A percentile compares a stretch with the other conserved stretches of the same genome.
Conservation (phyloP, 1,140 invertebrate genomes). For the Halesus radiatus region DNA sequence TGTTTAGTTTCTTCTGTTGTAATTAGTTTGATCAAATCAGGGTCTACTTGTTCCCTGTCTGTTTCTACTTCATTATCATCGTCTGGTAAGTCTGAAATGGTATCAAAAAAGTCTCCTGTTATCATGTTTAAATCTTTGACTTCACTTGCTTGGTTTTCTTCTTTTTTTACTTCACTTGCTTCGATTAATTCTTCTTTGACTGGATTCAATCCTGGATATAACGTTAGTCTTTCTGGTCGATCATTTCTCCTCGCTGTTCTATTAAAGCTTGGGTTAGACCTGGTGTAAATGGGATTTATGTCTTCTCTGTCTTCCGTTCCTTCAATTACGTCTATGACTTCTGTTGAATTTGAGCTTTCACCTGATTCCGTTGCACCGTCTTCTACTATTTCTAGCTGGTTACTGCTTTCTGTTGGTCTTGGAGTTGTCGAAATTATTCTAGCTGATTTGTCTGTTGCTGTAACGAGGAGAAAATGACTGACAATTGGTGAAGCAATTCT, state of each 20-base stretch:
- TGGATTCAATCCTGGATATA: slow-evolving; percentile 52
- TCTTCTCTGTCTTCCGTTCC: slow-evolving; percentile 63
- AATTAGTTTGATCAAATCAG: slow-evolving; percentile 8
- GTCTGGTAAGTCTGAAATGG: slow-evolving; percentile 8
- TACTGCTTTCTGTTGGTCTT: slow-evolving; percentile 57
- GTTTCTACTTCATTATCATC: slow-evolving; percentile 39
- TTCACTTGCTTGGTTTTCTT: slow-evolving; percentile 60
- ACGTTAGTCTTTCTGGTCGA: slow-evolving; percentile 44
- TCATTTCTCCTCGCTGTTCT: slow-evolving; percentile 13
- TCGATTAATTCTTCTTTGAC: slow-evolving; percentile 60
- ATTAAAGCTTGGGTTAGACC: slow-evolving; percentile 50
- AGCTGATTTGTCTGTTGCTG: slow-evolving; percentile 12
- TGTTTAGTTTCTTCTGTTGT: background rate
- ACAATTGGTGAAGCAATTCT: slow-evolving; percentile 64
- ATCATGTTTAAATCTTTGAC: slow-evolving; percentile 55
- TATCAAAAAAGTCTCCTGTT: slow-evolving; percentile 24
- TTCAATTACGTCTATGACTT: slow-evolving; percentile 61
- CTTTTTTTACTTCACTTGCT: slow-evolving; percentile 62
- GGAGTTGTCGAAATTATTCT: slow-evolving; percentile 58
- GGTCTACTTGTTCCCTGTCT: slow-evolving; percentile 14
- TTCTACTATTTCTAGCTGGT: slow-evolving; percentile 63
- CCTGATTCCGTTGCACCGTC: slow-evolving; percentile 57
- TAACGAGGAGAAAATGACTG: slow-evolving; percentile 50
- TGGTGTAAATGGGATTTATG: slow-evolving; percentile 52
- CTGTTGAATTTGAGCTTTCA: slow-evolving; percentile 10